phyloP scores from a whole-genome alignment of 2,113 vertebrate genomes.

The Ascaphus truei region DNA sequence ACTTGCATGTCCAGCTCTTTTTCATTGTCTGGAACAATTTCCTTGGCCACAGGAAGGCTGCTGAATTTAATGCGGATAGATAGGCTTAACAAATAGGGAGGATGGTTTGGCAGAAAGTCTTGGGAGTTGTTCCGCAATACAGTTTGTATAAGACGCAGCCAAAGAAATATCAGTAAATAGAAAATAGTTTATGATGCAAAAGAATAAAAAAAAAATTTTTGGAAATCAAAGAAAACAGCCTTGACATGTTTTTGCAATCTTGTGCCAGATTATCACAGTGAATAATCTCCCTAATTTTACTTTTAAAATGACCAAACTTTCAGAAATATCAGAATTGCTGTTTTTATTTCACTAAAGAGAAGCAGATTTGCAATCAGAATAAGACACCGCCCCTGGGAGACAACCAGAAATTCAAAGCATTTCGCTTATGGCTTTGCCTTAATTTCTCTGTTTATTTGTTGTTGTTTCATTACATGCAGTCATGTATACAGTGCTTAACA shows the following conservation, averaged over 20 bases:
- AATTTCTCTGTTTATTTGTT: no score
- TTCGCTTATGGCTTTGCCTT: no score
- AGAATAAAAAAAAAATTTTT: background rate
- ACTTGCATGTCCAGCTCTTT: background rate
- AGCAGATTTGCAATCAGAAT: no score
- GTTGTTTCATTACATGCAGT: no score
- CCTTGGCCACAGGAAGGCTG: background rate
- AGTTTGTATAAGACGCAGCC: background rate
- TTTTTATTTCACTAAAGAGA: no score
- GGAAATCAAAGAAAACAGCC: background rate
- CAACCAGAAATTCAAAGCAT: no score
- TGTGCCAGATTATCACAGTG: background rate
- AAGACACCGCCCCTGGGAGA: no score
- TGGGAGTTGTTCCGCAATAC: background rate
- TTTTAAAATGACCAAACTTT: no score
- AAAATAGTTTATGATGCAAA: background rate
- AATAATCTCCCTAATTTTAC: background rate
- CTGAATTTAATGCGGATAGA: background rate
- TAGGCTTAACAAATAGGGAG: background rate
- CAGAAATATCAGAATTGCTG: no score
- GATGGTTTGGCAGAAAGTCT: background rate
- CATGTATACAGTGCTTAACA: no score
- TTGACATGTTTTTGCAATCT: background rate
- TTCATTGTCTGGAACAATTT: background rate
- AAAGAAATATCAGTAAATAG: background rate